These are phyloP conservation scores for Nineta flava DNA, from an alignment of 2,888 invertebrate genomes.

Conservation along the genomic window DNA sequence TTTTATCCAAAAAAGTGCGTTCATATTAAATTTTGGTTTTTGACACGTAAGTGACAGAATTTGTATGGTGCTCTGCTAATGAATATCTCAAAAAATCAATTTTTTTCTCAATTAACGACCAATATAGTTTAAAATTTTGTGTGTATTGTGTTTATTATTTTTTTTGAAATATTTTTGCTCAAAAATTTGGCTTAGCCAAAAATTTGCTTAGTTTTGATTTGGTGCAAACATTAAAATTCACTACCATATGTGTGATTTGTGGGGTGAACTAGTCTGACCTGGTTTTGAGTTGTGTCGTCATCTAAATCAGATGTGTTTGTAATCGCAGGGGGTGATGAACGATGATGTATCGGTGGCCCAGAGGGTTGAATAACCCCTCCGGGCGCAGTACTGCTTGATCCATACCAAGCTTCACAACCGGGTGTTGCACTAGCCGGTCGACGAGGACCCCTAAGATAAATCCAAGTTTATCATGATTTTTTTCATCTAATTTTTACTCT, in stretches of 20 bases:
- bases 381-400: conserved; percentile 20
- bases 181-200: neutral
- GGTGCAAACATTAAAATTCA: neutral
- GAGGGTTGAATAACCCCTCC: conserved; percentile 26
- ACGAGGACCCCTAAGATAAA: conserved; percentile 1
- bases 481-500: too few species aligned
- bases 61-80: conserved; percentile 2
- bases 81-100: neutral
- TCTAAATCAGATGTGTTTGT: conserved; percentile 8
- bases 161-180: neutral
- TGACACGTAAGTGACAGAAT: conserved; percentile 2
- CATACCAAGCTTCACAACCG: conserved; percentile 8
- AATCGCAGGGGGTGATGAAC: conserved; percentile 5
- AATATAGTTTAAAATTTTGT: too few species aligned
- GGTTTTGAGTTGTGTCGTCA: conserved; percentile 5
- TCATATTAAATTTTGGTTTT: too few species aligned
- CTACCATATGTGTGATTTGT: neutral
- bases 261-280: conserved; percentile 4
- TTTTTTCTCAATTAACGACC: neutral
- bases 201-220: neutral
- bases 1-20: too few species aligned
- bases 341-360: conserved; percentile 13
- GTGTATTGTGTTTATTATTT: too few species aligned
- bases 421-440: conserved; percentile 11
- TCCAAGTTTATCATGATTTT: too few species aligned